Evolutionary conservation across 2,113 vertebrate genomes (phyloP).

Genomic region (Seriola rivoliana): DNA sequence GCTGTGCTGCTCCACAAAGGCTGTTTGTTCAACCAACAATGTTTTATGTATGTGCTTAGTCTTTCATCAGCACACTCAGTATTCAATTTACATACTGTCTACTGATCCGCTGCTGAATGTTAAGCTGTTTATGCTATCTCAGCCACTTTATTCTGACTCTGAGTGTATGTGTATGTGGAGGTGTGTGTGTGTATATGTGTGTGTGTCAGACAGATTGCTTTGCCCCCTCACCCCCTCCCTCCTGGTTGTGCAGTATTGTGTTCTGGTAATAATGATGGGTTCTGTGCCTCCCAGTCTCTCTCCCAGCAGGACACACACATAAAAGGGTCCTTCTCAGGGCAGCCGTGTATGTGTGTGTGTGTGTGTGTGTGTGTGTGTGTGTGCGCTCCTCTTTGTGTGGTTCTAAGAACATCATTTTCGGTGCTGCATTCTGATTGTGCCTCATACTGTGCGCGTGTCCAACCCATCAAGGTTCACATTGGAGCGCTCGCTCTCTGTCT

Average conservation of each 20-base stretch:
- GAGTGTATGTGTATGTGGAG: neutral
- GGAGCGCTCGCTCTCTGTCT: conserved; percentile 57
- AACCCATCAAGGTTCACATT: conserved; percentile 83
- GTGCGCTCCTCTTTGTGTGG: conserved; percentile 39
- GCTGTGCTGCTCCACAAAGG: conserved; percentile 52
- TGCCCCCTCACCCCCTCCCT: conserved; percentile 58
- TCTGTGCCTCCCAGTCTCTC: conserved; percentile 74
- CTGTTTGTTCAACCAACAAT: conserved; percentile 66
- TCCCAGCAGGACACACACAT: conserved; percentile 75
- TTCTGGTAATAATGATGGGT: conserved; percentile 79
- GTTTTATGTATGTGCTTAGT: conserved; percentile 76
- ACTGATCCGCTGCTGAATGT: conserved; percentile 73
- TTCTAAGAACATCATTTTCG: conserved; percentile 72
- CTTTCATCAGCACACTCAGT: conserved; percentile 74
- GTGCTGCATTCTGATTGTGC: conserved; percentile 78
- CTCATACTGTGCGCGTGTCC: conserved; percentile 76
- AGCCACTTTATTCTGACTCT: conserved; percentile 71
- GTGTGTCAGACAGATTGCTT: conserved; percentile 70
- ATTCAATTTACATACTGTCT: conserved; percentile 78
- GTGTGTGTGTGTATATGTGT: conserved; percentile 30
- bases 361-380: conserved; percentile 13
- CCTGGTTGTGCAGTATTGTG: conserved; percentile 77
- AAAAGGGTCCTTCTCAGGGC: conserved; percentile 66
- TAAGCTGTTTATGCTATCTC: conserved; percentile 74
- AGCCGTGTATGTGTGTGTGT: conserved; percentile 23